phyloP scores from a whole-genome alignment of 2,113 vertebrate genomes.

The Plecotus auritus region DNA sequence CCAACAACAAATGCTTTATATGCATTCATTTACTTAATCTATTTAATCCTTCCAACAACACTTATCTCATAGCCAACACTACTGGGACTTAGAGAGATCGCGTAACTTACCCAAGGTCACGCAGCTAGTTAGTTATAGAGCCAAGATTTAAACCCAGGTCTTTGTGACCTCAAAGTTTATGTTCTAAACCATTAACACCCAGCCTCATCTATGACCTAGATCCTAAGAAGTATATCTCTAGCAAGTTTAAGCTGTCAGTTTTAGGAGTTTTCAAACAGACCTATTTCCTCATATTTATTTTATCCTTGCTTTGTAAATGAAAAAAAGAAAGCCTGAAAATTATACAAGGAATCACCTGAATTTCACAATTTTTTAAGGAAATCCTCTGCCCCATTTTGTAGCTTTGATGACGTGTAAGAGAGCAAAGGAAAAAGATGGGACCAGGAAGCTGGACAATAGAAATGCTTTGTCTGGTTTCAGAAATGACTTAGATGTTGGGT shows the following conservation, averaged over 20 bases:
- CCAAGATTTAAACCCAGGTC: not conserved
- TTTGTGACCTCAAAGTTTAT: not conserved
- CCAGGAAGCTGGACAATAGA: not conserved
- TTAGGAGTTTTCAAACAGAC: not conserved
- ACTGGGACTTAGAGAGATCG: not conserved
- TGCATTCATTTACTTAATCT: not conserved
- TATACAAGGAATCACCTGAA: not conserved
- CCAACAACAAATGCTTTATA: not conserved
- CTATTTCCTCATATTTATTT: constrained; percentile 6
- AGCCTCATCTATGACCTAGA: not conserved
- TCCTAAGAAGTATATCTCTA: not conserved
- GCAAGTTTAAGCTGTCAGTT: not conserved
- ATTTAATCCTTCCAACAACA: not conserved
- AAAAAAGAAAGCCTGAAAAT: constrained; percentile 33
- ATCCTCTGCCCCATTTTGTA: not conserved
- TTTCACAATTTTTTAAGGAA: not conserved
- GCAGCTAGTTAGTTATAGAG: not conserved
- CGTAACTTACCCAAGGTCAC: not conserved
- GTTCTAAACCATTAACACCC: not conserved
- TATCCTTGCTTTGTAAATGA: not conserved
- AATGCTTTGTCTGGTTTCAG: constrained; percentile 45
- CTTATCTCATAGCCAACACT: not conserved
- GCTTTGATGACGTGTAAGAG: not conserved
- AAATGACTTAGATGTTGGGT: not conserved
- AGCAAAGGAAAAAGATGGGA: not conserved